Conservation (phyloP, 2,888 invertebrate species). For the Smittia aterrima region DNA sequence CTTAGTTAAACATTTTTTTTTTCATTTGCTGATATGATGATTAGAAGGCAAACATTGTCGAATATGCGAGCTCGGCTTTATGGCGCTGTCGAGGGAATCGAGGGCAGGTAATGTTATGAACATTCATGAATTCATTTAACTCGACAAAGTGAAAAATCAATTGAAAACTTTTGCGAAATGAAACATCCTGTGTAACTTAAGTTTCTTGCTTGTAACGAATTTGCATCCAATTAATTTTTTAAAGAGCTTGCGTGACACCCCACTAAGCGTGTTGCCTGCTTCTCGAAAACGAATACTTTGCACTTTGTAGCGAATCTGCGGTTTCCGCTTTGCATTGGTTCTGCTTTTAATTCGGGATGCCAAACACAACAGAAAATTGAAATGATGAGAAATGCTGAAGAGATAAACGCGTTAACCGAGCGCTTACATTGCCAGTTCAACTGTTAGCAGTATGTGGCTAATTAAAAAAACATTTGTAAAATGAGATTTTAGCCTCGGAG, state of each 20-base stretch:
- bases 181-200: not conserved
- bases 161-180: not conserved
- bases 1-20: not conserved
- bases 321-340: too few species aligned
- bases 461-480: constrained; percentile 38
- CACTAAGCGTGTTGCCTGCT: constrained; percentile 29
- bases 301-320: not conserved
- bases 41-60: too few species aligned
- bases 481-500: not conserved
- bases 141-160: too few species aligned
- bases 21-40: not conserved
- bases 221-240: constrained; percentile 40
- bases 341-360: too few species aligned
- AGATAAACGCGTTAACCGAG: not conserved
- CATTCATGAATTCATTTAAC: too few species aligned
- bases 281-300: not conserved
- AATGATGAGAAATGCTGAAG: not conserved
- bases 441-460: constrained; percentile 30
- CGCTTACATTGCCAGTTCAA: not conserved
- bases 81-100: too few species aligned
- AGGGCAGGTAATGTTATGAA: too few species aligned
- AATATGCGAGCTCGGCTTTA: too few species aligned
- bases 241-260: constrained; percentile 34
- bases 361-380: too few species aligned
- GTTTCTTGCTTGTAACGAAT: not conserved